These are phyloP conservation scores for Rambutsinella grinnellia DNA, from an alignment of 2,888 invertebrate species.

Conservation along the genomic window DNA sequence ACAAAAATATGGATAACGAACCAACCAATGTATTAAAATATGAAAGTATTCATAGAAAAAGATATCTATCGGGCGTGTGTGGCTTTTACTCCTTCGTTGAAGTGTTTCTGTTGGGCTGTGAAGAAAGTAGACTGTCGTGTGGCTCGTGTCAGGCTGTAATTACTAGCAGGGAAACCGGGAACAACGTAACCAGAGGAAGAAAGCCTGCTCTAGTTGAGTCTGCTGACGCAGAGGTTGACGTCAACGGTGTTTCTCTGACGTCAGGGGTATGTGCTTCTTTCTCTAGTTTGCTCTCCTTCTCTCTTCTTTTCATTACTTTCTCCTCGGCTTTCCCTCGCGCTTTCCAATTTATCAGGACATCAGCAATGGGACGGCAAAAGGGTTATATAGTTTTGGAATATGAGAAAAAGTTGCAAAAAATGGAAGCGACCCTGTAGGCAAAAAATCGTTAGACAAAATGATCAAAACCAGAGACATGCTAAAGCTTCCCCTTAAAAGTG, in stretches of 20 bases:
- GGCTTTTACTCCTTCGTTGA: too few species aligned
- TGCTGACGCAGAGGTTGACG: constrained; percentile 64
- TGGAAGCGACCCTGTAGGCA: too few species aligned
- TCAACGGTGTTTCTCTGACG: constrained; percentile 62
- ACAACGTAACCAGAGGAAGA: constrained; percentile 55
- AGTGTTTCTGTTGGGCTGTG: not conserved
- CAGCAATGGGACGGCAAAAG: too few species aligned
- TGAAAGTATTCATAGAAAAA: not conserved
- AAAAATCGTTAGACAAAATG: too few species aligned
- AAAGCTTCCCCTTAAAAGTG: too few species aligned
- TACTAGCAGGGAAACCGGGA: constrained; percentile 55
- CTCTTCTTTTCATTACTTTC: constrained; percentile 20
- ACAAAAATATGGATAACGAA: too few species aligned
- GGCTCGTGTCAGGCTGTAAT: constrained; percentile 57
- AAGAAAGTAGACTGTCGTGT: constrained; percentile 20
- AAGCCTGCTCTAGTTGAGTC: constrained; percentile 53
- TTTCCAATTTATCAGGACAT: not conserved
- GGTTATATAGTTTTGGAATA: too few species aligned
- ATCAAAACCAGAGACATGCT: too few species aligned
- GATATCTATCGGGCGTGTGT: not conserved
- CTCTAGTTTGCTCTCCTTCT: constrained; percentile 18
- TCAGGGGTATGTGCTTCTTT: constrained; percentile 50
- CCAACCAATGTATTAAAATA: too few species aligned
- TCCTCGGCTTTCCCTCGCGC: constrained; percentile 29
- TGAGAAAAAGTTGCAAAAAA: too few species aligned